Evolutionary conservation across 2,113 vertebrate species (phyloP).

Genomic region (Atrichornis clamosus): DNA sequence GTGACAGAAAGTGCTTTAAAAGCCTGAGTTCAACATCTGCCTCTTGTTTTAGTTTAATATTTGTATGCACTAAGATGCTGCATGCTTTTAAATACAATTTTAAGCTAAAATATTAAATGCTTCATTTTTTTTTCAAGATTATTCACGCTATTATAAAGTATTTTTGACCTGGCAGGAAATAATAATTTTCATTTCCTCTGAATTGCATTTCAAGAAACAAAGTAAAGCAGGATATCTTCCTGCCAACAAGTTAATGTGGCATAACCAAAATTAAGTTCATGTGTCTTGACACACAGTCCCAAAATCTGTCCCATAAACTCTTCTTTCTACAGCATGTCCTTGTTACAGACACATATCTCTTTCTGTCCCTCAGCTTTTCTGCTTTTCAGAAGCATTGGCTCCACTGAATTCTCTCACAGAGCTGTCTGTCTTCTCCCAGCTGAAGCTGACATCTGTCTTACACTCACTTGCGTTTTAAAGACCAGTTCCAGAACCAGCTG

Average conservation of each 20-base stretch:
- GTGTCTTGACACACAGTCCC: neutral
- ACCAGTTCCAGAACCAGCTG: neutral
- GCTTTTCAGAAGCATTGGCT: neutral
- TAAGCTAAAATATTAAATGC: neutral
- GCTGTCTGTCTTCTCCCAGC: neutral
- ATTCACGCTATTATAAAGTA: neutral
- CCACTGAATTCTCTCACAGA: neutral
- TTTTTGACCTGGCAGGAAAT: neutral
- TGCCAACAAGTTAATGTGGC: neutral
- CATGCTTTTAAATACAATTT: neutral
- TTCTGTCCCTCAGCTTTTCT: neutral
- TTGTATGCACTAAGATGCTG: neutral
- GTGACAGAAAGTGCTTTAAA: neutral
- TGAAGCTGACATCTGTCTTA: neutral
- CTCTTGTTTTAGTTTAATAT: neutral
- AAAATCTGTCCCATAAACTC: neutral
- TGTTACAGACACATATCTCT: neutral
- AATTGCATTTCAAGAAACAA: neutral
- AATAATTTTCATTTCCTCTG: neutral
- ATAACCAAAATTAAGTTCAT: neutral
- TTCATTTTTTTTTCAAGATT: neutral
- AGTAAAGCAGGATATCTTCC: neutral
- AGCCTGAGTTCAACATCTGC: neutral
- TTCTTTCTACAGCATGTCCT: neutral
- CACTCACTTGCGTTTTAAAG: neutral